Percentiles rank a stretch among this genome's conserved stretches.
These are phyloP conservation scores for Otus sunia DNA, from an alignment of 2,113 vertebrate genomes.

Conservation along the genomic window DNA sequence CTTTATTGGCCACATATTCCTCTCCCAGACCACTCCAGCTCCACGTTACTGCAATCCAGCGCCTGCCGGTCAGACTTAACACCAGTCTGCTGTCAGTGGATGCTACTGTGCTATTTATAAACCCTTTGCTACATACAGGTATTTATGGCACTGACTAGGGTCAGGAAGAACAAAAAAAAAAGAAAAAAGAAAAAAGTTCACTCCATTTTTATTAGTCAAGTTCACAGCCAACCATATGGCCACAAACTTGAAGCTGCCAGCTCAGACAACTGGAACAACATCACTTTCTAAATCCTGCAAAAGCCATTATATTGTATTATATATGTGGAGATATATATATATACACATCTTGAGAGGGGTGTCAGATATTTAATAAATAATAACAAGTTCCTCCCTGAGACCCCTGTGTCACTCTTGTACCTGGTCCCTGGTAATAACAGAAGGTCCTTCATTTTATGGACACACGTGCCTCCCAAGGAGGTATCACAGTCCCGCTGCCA, in stretches of 20 bases:
- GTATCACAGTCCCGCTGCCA: background rate
- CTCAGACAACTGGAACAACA: slow-evolving; percentile 42
- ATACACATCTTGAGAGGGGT: background rate
- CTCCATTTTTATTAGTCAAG: slow-evolving; percentile 53
- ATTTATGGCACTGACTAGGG: slow-evolving; percentile 66
- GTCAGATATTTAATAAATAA: slow-evolving; percentile 34
- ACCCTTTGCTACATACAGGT: slow-evolving; percentile 58
- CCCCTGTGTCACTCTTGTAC: background rate
- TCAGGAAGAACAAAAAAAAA: slow-evolving; percentile 41
- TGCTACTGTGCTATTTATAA: slow-evolving; percentile 72
- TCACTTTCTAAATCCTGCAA: slow-evolving; percentile 21
- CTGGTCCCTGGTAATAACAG: background rate
- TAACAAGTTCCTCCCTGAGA: background rate
- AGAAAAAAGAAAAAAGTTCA: background rate
- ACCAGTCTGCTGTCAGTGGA: slow-evolving; percentile 52
- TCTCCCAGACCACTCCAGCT: background rate
- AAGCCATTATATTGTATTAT: slow-evolving; percentile 26
- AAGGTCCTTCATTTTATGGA: background rate
- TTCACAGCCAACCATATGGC: slow-evolving; percentile 67
- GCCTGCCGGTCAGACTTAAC: slow-evolving; percentile 12
- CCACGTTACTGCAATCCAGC: background rate
- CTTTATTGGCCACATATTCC: slow-evolving; percentile 31
- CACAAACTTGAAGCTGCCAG: slow-evolving; percentile 29
- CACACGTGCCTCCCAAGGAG: accelerated
- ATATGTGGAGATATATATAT: background rate